Evolutionary conservation across 2,888 invertebrate species (phyloP).

Genomic region (Barypeithes pellucidus): DNA sequence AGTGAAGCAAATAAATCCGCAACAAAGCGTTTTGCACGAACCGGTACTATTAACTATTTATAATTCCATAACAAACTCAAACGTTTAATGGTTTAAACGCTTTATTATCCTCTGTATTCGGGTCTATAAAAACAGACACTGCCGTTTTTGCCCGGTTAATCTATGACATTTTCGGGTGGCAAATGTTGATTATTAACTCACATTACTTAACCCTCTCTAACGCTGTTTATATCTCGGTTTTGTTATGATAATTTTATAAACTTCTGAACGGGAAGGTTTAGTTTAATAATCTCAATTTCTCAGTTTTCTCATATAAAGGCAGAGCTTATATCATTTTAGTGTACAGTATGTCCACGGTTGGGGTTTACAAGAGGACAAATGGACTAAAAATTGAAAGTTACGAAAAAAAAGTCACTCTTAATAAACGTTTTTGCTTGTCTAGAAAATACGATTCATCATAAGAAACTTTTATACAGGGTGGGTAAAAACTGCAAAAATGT

Average conservation of each 20-base stretch:
- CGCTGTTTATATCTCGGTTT: background rate
- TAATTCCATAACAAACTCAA: background rate
- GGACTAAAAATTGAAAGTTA: too few species aligned
- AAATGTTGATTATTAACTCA: background rate
- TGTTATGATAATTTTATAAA: slow-evolving; percentile 2
- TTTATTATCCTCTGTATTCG: background rate
- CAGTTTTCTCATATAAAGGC: background rate
- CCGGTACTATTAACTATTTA: too few species aligned
- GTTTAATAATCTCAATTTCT: background rate
- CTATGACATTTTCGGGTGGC: slow-evolving; percentile 23
- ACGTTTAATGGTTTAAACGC: background rate
- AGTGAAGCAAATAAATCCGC: too few species aligned
- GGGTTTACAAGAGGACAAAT: too few species aligned
- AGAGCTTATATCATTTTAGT: too few species aligned
- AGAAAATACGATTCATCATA: too few species aligned
- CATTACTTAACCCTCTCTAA: background rate
- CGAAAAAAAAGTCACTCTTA: too few species aligned
- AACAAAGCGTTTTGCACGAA: too few species aligned
- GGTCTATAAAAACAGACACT: slow-evolving; percentile 33
- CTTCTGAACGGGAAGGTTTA: background rate
- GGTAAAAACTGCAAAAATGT: too few species aligned
- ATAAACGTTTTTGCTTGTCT: too few species aligned
- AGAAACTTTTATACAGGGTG: too few species aligned
- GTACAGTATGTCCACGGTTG: too few species aligned
- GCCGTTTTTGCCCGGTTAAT: slow-evolving; percentile 35